A percentile compares a stretch with the other conserved stretches of the same genome.
Evolutionary conservation across 2,113 vertebrate species (phyloP).

Genomic region (Ariopsis seemanni): DNA sequence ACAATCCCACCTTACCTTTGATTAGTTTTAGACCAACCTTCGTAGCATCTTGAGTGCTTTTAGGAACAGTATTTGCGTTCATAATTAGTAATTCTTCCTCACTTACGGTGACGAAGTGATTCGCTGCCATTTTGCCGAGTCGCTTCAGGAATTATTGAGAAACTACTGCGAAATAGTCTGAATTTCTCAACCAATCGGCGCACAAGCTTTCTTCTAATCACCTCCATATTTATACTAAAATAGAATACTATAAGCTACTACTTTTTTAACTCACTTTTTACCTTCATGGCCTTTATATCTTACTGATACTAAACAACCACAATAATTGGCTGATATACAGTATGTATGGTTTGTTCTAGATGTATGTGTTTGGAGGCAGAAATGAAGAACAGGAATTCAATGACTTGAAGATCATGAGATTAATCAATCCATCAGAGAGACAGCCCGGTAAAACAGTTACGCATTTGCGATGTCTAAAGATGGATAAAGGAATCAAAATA

Average conservation of each 20-base stretch:
- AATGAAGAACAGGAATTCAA: conserved; percentile 74
- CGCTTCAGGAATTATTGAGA: too few relatives aligned
- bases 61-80: too few relatives aligned
- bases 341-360: conserved; percentile 51
- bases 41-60: too few relatives aligned
- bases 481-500: neutral
- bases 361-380: conserved; percentile 71
- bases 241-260: neutral
- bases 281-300: neutral
- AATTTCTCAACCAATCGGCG: too few relatives aligned
- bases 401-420: conserved; percentile 71
- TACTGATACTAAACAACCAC: neutral
- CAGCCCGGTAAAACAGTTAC: conserved; percentile 69
- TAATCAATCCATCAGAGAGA: conserved; percentile 73
- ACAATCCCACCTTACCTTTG: too few relatives aligned
- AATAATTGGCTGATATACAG: neutral
- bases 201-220: too few relatives aligned
- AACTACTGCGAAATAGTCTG: too few relatives aligned
- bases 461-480: neutral
- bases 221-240: too few relatives aligned
- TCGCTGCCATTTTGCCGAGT: too few relatives aligned
- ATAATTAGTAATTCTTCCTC: too few relatives aligned
- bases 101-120: too few relatives aligned
- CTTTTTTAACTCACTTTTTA: neutral
- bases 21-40: too few relatives aligned